These are phyloP conservation scores for Clistopyga incitator DNA, from an alignment of 2,888 invertebrate genomes.

Conservation along the genomic window DNA sequence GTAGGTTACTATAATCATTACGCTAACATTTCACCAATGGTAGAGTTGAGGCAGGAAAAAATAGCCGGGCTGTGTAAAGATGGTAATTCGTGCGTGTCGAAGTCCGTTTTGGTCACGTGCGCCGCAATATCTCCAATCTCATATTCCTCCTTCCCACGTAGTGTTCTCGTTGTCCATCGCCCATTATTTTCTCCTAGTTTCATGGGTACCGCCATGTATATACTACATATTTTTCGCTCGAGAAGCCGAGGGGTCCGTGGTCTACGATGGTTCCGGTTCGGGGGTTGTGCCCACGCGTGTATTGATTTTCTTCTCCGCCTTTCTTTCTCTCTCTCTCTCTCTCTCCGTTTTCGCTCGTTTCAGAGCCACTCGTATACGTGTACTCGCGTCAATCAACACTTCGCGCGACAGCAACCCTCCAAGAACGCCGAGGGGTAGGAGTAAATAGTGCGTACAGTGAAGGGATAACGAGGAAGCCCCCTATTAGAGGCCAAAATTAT, in stretches of 20 bases:
- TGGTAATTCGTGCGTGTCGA: constrained; percentile 21
- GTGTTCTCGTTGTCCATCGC: neutral
- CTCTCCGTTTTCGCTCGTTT: constrained; percentile 23
- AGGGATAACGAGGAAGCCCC: constrained; percentile 17
- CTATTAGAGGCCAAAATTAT: neutral
- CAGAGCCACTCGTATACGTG: neutral
- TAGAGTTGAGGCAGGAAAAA: constrained; percentile 12
- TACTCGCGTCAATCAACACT: constrained; percentile 18
- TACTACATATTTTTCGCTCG: constrained; percentile 12
- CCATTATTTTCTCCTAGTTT: constrained; percentile 11
- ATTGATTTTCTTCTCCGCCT: constrained; percentile 61
- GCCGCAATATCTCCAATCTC: constrained; percentile 6
- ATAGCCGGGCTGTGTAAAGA: neutral
- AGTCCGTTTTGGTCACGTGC: constrained; percentile 15
- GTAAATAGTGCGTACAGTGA: constrained; percentile 6
- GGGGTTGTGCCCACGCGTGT: constrained; percentile 52
- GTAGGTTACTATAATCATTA: neutral
- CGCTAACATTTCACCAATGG: neutral
- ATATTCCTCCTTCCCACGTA: neutral
- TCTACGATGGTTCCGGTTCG: constrained; percentile 11
- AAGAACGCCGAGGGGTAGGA: neutral
- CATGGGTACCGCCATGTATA: neutral
- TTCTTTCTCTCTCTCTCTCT: constrained; percentile 32
- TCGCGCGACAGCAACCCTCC: constrained; percentile 38
- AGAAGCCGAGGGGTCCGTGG: constrained; percentile 10